Percentiles rank a stretch among this genome's conserved stretches.
Conservation (phyloP, 2,888 invertebrate genomes). For the Drosophila borealis region DNA sequence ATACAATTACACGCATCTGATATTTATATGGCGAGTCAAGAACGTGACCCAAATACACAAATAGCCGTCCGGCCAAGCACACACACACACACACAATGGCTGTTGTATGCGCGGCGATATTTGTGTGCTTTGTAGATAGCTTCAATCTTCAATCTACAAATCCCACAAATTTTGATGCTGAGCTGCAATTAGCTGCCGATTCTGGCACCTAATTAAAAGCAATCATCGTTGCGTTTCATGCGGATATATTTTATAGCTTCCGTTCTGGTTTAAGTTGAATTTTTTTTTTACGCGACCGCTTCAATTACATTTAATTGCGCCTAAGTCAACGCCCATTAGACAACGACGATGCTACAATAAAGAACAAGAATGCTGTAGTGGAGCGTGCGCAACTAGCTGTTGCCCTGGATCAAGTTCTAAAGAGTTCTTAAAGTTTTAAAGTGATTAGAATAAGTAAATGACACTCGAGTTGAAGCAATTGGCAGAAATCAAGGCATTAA, state of each 20-base stretch:
- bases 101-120: slow-evolving; percentile 22
- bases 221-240: slow-evolving; percentile 52
- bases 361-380: not conserved
- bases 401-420: not conserved
- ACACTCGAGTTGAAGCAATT: no score
- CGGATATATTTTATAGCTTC: slow-evolving; percentile 67
- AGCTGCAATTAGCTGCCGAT: slow-evolving; percentile 45
- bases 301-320: slow-evolving; percentile 59
- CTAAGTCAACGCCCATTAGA: slow-evolving; percentile 32
- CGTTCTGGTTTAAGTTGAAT: slow-evolving; percentile 54
- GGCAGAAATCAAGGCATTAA: no score
- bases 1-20: slow-evolving; percentile 60
- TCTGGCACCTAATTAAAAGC: slow-evolving; percentile 65
- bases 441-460: no score
- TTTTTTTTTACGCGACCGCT: slow-evolving; percentile 2
- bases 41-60: slow-evolving; percentile 79
- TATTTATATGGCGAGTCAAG: slow-evolving; percentile 44
- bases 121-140: slow-evolving; percentile 16
- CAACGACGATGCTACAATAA: slow-evolving; percentile 1
- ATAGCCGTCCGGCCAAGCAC: slow-evolving; percentile 43
- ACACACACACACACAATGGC: slow-evolving; percentile 18
- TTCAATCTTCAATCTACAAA: slow-evolving; percentile 32
- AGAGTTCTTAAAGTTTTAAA: not conserved
- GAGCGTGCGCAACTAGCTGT: not conserved
- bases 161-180: slow-evolving; percentile 24